Evolutionary conservation across 2,888 invertebrate genomes (phyloP).

Genomic region (Lagria hirta): DNA sequence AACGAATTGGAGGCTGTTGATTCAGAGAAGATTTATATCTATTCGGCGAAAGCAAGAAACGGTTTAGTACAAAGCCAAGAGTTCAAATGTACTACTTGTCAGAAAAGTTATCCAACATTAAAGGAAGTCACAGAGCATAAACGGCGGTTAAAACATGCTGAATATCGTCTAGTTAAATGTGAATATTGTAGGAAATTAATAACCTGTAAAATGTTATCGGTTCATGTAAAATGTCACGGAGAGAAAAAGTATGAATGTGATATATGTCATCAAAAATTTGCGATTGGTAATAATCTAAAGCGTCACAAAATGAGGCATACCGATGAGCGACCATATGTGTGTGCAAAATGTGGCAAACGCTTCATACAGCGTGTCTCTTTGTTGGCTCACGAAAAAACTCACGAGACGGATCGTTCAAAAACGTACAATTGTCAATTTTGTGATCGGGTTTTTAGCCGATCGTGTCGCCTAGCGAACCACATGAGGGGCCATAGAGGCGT

Average conservation of each 20-base stretch:
- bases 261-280: slow-evolving; percentile 30
- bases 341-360: slow-evolving; percentile 21
- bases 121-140: slow-evolving; percentile 4
- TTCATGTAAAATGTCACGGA: slow-evolving; percentile 30
- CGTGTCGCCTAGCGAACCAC: slow-evolving; percentile 18
- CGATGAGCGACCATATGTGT: slow-evolving; percentile 30
- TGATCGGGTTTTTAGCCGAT: slow-evolving; percentile 18
- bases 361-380: slow-evolving; percentile 26
- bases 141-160: slow-evolving; percentile 23
- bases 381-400: slow-evolving; percentile 16
- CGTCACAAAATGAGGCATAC: slow-evolving; percentile 35
- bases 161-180: slow-evolving; percentile 21
- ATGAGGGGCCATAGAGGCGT: slow-evolving; percentile 10
- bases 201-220: slow-evolving; percentile 26
- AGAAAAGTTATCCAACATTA: neutral
- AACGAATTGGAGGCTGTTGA: too few relatives aligned
- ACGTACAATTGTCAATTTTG: slow-evolving; percentile 1
- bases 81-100: slow-evolving; percentile 2
- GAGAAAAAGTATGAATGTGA: slow-evolving; percentile 33
- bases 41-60: too few relatives aligned
- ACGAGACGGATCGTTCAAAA: slow-evolving; percentile 2
- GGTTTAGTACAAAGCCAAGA: slow-evolving; percentile 1
- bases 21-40: too few relatives aligned
- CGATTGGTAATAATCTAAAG: slow-evolving; percentile 32
- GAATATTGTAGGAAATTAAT: slow-evolving; percentile 28